Base-by-base conservation (phyloP, 2,797 vertebrate genomes). In the Dallia pectoralis region DNA sequence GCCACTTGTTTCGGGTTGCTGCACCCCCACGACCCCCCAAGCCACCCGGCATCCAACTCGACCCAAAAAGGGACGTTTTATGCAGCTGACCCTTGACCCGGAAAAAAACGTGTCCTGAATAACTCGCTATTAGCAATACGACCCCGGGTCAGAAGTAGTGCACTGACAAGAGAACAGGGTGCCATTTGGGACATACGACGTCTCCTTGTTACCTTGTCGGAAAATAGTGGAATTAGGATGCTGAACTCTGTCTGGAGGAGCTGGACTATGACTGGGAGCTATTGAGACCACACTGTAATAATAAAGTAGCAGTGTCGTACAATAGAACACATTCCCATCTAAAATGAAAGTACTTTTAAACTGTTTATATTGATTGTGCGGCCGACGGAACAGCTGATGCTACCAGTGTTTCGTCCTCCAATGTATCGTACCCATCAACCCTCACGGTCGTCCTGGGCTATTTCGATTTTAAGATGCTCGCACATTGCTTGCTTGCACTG, bases 141-240 rank as follows among this genome's bases (percentile, higher is more conserved):
- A 4, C 2, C 0, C 53, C 53, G n/a, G 40, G 40, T 44, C 9
- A 44, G 25, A 27, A 25, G 2, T 59, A 25, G 12, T 19, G 22
- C 22, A 59, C 53, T 59, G 11, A 59, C 25, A 59, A 19, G 53
- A 25, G n/a, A 59, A 59, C 25, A 59, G 53, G 22, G 53, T 59
- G 18, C 11, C 53, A 59, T 59, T 59, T 59, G 53, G 22, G 53
- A 59, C 22, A 25, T 1, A 25, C 40, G 30, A 67, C 65, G 85
- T 90, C 88, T 90, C 88, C 79, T 69, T 87, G 88, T 91, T 89
- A 89, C 91, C 76, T 85, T 84, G 84, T 90, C 83, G 87, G 85
- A 91, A 92, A 93, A 91, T 74, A 87, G 86, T 80, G 82, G 86
- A 89, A 89, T 91, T 91, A 90, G 90, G 89, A 88, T 87, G 83